A percentile compares a stretch with the other conserved stretches of the same genome.
Evolutionary conservation across 2,888 invertebrate genomes (phyloP).

Genomic region (Bombylius discolor): DNA sequence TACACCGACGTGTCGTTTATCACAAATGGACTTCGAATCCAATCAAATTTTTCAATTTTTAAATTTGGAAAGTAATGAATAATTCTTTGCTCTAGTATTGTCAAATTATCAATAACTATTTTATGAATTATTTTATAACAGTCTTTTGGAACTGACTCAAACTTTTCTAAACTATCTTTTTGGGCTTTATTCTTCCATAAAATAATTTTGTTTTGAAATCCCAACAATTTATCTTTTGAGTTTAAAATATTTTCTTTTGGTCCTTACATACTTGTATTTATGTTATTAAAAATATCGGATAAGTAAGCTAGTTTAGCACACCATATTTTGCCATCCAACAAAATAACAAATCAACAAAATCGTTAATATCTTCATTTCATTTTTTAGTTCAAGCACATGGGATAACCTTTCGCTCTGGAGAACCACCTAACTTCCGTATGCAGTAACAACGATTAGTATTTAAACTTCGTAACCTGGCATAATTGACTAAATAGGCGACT

Average conservation of each 20-base stretch:
- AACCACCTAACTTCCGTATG: not conserved
- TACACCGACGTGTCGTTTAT: too few relatives aligned
- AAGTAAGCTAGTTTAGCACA: not conserved
- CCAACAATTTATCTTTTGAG: slow-evolving; percentile 5
- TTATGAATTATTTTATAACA: slow-evolving; percentile 9
- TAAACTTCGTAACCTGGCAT: not conserved
- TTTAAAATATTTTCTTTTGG: slow-evolving; percentile 10
- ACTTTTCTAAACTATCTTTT: slow-evolving; percentile 4
- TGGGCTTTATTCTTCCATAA: slow-evolving; percentile 7
- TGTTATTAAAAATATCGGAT: slow-evolving; percentile 5
- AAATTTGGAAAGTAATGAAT: slow-evolving; percentile 11
- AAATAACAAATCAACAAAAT: not conserved
- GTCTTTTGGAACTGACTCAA: slow-evolving; percentile 7
- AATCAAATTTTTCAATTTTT: slow-evolving; percentile 14
- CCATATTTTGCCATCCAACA: not conserved
- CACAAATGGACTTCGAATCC: slow-evolving; percentile 13
- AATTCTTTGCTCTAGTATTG: slow-evolving; percentile 12
- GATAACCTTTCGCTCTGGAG: not conserved
- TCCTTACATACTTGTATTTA: slow-evolving; percentile 8
- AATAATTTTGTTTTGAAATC: slow-evolving; percentile 5
- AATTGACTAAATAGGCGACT: not conserved
- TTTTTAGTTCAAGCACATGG: not conserved
- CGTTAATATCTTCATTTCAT: not conserved
- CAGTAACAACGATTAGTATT: not conserved
- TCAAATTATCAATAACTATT: slow-evolving; percentile 14